Evolutionary conservation across 2,113 vertebrate species (phyloP).

Genomic region (Callopanchax toddi): DNA sequence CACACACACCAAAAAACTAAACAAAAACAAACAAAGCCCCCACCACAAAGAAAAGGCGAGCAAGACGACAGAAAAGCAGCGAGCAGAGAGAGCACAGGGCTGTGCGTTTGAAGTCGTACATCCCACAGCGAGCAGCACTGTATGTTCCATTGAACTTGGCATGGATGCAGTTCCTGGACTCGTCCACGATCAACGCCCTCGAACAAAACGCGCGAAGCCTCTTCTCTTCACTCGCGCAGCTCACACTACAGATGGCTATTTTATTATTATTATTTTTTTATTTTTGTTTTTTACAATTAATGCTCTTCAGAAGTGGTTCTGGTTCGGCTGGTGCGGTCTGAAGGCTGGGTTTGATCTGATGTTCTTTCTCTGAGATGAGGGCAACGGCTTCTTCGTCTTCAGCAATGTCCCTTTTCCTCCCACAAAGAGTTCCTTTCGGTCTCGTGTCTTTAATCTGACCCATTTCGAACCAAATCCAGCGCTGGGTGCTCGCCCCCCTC

Average conservation of each 20-base stretch:
- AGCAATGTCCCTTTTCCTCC: slow-evolving; percentile 43
- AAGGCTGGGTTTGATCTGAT: slow-evolving; percentile 19
- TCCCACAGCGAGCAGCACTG: slow-evolving; percentile 73
- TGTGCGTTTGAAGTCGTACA: slow-evolving; percentile 72
- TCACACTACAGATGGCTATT: slow-evolving; percentile 55
- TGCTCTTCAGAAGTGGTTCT: slow-evolving; percentile 13
- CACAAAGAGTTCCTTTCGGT: slow-evolving; percentile 75
- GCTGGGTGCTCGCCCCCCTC: slow-evolving; percentile 72
- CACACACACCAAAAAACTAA: too few relatives aligned
- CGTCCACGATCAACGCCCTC: slow-evolving; percentile 85
- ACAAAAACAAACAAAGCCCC: too few relatives aligned
- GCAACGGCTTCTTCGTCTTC: slow-evolving; percentile 49
- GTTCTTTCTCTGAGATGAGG: slow-evolving; percentile 1
- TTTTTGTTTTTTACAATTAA: slow-evolving; percentile 30
- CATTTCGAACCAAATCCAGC: slow-evolving; percentile 87
- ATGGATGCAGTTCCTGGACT: slow-evolving; percentile 77
- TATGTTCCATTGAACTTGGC: slow-evolving; percentile 77
- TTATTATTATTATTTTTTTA: too few relatives aligned
- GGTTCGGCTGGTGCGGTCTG: slow-evolving; percentile 16
- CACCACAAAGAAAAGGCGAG: slow-evolving; percentile 8
- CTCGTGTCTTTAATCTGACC: slow-evolving; percentile 86
- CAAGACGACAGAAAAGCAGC: slow-evolving; percentile 25
- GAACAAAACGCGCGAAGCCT: slow-evolving; percentile 75
- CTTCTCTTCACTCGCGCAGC: slow-evolving; percentile 62
- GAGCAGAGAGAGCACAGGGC: slow-evolving; percentile 49